Base-by-base conservation (phyloP, 2,113 vertebrate species). In the Jacana jacana region DNA sequence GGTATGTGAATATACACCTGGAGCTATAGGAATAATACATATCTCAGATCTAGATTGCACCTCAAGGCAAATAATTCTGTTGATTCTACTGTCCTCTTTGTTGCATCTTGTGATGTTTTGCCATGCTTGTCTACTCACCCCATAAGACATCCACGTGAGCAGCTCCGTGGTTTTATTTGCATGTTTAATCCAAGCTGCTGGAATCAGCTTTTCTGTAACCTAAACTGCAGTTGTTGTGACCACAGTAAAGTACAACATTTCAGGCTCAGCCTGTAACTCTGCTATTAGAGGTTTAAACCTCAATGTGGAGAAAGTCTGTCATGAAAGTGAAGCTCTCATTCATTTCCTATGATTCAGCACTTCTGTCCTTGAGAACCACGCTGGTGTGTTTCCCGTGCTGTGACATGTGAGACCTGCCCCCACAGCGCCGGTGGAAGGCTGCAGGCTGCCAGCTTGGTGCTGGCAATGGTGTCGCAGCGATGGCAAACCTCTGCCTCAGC, bases 121-220 rank as follows among this genome's bases (percentile, higher is more conserved):
- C 88, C 11, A 1, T 88, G 37, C 30, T 79, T 33, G 46, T 93
- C 37, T 87, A 31, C 30, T 93, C 55, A 52, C 25, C 35, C 70
- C 84, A 51, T 86, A 94, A 95, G 92, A 92, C 65, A 75, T 84
- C 61, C 90, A 95, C 40, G 81, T 86, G 93, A 97, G 91, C 73
- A 84, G 81, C 48, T 88, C 68, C 88, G 73, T 81, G 83, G 88
- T 91, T 96, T 95, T 92, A 60, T 94, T 94, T 93, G 77, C 58
- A 51, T 85, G 58, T 75, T 95, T 92, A 89, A 84, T 72, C 54
- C 72, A 87, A 90, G 73, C 73, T 66, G 81, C 90, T 89, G 33
- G 76, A 92, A 94, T 70, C 93, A 96, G 93, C 92, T 94, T 95
- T 94, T 89, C 75, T 85, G 70, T 88, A 94, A 91, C 79, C 46